These are phyloP conservation scores for Metacarcinus magister DNA, from an alignment of 2,888 invertebrate genomes.

Conservation along the genomic window DNA sequence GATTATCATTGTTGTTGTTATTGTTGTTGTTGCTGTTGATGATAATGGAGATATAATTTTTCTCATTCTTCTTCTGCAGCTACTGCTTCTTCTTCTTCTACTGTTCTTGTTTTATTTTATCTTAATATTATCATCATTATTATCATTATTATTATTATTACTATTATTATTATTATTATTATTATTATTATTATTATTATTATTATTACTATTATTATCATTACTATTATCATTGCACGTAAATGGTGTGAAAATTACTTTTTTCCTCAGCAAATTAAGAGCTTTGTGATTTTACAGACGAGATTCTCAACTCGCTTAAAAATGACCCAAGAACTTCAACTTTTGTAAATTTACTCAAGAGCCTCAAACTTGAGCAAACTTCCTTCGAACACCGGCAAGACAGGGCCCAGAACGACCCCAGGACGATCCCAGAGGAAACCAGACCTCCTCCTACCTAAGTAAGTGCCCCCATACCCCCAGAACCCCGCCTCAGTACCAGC, in stretches of 20 bases:
- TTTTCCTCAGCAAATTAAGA: slow-evolving; percentile 39
- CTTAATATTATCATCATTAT: not conserved
- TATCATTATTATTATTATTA: not conserved
- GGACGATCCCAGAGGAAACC: not conserved
- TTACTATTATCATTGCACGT: not conserved
- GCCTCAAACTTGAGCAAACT: slow-evolving; percentile 30
- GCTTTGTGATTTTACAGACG: slow-evolving; percentile 48
- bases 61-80: too few species aligned
- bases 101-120: not conserved
- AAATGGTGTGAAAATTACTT: not conserved
- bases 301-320: slow-evolving; percentile 34
- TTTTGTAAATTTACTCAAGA: slow-evolving; percentile 41
- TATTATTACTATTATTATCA: not conserved
- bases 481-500: not conserved
- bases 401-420: slow-evolving; percentile 17
- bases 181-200: not conserved
- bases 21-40: too few species aligned
- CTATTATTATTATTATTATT: not conserved
- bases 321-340: slow-evolving; percentile 30
- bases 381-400: slow-evolving; percentile 16
- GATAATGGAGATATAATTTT: too few species aligned
- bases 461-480: not conserved
- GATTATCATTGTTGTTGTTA: too few species aligned
- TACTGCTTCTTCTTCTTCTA: not conserved
- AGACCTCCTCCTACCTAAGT: not conserved